phyloP scores from a whole-genome alignment of 1,140 invertebrate genomes.

The Pseudomyrmex gracilis region DNA sequence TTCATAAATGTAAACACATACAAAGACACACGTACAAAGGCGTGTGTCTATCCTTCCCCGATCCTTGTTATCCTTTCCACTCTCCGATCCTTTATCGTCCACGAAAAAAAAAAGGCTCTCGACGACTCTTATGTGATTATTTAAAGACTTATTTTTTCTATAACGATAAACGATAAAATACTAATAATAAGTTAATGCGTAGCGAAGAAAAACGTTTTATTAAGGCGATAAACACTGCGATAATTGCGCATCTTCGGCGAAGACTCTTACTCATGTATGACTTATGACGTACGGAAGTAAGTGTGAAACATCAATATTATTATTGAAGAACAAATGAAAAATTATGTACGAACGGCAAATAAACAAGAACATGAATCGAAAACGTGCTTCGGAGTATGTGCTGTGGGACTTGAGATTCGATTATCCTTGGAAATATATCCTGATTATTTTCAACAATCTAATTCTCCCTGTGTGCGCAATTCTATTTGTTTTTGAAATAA shows the following conservation, averaged over 20 bases:
- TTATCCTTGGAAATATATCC: constrained; percentile 14
- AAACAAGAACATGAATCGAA: constrained; percentile 80
- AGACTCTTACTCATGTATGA: constrained; percentile 70
- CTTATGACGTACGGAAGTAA: constrained; percentile 73
- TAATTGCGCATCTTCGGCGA: constrained; percentile 75
- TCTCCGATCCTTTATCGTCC: not conserved
- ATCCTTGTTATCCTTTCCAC: not conserved
- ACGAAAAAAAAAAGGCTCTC: constrained; percentile 74
- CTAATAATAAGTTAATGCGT: constrained; percentile 80
- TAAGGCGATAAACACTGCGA: constrained; percentile 75
- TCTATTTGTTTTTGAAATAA: not conserved
- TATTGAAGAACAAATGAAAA: constrained; percentile 69
- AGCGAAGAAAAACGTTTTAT: constrained; percentile 79
- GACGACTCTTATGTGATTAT: constrained; percentile 84
- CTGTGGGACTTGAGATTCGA: constrained; percentile 3
- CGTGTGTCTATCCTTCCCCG: not conserved
- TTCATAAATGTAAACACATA: constrained; percentile 44
- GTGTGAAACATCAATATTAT: constrained; percentile 63
- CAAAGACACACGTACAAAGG: constrained; percentile 9
- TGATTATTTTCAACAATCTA: not conserved
- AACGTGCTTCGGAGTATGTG: constrained; percentile 42
- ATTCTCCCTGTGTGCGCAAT: not conserved
- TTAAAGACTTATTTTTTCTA: constrained; percentile 86
- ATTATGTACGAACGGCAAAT: constrained; percentile 80
- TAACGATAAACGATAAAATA: constrained; percentile 80